Evolutionary conservation across 2,888 invertebrate genomes (phyloP).

Genomic region (Cybosia mesomella): DNA sequence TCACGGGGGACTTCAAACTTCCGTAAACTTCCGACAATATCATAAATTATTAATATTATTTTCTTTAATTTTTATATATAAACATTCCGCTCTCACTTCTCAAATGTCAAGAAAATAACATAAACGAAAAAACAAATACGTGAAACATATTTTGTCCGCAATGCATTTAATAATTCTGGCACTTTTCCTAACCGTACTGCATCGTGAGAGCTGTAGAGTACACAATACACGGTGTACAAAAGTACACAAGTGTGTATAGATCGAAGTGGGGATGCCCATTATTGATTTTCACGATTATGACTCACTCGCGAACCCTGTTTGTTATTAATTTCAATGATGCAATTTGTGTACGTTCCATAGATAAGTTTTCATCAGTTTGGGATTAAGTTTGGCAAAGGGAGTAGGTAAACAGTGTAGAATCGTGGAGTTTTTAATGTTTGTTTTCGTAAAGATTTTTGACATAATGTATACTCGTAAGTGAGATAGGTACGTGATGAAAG

Average conservation of each 20-base stretch:
- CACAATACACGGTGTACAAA: conserved; percentile 20
- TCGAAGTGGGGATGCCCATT: conserved; percentile 61
- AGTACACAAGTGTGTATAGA: conserved; percentile 69
- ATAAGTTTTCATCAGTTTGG: conserved; percentile 19
- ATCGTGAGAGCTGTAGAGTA: conserved; percentile 49
- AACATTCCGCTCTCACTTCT: neutral
- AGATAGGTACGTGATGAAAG: too few relatives aligned
- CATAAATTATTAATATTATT: too few relatives aligned
- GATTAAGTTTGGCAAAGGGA: conserved; percentile 13
- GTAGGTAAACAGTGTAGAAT: neutral
- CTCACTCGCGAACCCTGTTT: conserved; percentile 62
- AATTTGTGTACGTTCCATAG: conserved; percentile 11
- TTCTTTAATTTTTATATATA: too few relatives aligned
- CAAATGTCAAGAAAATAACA: neutral
- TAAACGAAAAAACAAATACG: neutral
- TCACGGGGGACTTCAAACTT: too few relatives aligned
- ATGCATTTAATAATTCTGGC: conserved; percentile 10
- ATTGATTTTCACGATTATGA: conserved; percentile 82
- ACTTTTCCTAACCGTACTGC: conserved; percentile 64
- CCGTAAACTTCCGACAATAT: too few relatives aligned
- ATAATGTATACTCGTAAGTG: too few relatives aligned
- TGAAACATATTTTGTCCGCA: neutral
- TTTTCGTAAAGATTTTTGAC: neutral
- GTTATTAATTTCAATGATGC: conserved; percentile 39
- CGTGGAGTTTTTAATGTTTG: neutral